These are phyloP conservation scores for Ataeniobius toweri DNA, from an alignment of 2,797 vertebrate genomes.

Conservation along the genomic window DNA sequence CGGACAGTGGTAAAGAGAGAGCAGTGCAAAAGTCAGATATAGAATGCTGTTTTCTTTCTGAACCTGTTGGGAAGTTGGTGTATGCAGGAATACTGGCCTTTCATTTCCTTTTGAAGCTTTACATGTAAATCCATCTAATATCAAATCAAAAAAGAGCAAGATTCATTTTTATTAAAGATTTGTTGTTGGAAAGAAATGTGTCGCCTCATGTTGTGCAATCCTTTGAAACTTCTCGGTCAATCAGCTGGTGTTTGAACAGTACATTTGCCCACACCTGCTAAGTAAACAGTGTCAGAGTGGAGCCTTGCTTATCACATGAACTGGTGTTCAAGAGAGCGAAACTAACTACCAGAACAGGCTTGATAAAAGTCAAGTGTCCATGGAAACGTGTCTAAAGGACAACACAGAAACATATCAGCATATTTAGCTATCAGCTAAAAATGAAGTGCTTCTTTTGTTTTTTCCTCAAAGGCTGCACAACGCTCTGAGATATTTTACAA, in stretches of 20 bases:
- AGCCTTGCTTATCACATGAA: conserved; percentile 59
- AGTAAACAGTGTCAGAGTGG: conserved; percentile 68
- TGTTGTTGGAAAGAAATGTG: conserved; percentile 22
- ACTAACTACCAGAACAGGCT: conserved; percentile 55
- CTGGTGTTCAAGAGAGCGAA: conserved; percentile 59
- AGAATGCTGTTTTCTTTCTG: conserved; percentile 67
- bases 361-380: conserved; percentile 51
- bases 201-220: conserved; percentile 51
- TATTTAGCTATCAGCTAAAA: conserved; percentile 6
- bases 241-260: conserved; percentile 77
- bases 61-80: conserved; percentile 52
- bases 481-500: conserved; percentile 31
- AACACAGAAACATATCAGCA: conserved; percentile 5
- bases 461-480: conserved; percentile 8
- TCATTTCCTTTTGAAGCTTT: conserved; percentile 36
- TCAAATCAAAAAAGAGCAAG: neutral
- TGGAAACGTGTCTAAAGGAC: conserved; percentile 20
- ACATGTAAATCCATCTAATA: conserved; percentile 6
- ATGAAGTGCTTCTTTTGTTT: neutral
- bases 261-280: conserved; percentile 79
- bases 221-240: conserved; percentile 61
- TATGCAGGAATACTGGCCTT: conserved; percentile 39
- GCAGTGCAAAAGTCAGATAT: conserved; percentile 62
- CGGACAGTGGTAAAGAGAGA: conserved; percentile 51
- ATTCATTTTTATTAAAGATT: neutral